Conservation (phyloP, 2,797 vertebrate species). For the Podargus strigoides region DNA sequence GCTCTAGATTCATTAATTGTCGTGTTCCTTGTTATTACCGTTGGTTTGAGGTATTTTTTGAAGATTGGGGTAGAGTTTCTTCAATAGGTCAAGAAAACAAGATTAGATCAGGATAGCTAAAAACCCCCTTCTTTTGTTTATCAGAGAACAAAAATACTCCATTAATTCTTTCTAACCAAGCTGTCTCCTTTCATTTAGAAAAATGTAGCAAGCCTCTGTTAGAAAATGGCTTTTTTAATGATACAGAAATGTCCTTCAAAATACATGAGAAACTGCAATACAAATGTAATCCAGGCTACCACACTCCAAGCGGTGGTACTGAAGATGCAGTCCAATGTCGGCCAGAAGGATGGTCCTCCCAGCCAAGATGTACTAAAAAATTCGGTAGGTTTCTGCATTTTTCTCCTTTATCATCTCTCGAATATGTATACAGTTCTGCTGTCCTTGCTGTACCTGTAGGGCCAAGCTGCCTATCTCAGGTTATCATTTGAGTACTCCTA, state of each 20-base stretch:
- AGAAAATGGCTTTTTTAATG: slow-evolving; percentile 60
- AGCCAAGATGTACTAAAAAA: slow-evolving; percentile 53
- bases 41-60: not conserved
- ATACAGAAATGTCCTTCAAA: slow-evolving; percentile 59
- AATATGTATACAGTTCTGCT: not conserved
- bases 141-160: not conserved
- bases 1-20: not conserved
- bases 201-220: slow-evolving; percentile 69
- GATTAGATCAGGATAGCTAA: not conserved
- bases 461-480: not conserved
- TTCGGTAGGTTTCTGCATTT: slow-evolving; percentile 27
- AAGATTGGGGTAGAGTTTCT: not conserved
- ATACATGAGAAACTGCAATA: slow-evolving; percentile 62
- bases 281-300: slow-evolving; percentile 63
- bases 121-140: not conserved
- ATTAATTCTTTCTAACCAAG: not conserved
- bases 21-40: rapidly evolving
- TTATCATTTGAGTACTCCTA: not conserved
- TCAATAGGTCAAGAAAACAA: not conserved
- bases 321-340: slow-evolving; percentile 62
- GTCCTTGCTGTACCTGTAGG: not conserved
- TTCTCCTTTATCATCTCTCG: not conserved
- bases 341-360: slow-evolving; percentile 66
- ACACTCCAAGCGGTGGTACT: not conserved
- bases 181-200: slow-evolving; percentile 37